A percentile compares a stretch with the other conserved stretches of the same genome.
Evolutionary conservation across 2,113 vertebrate species (phyloP).

Genomic region (Caretta caretta): DNA sequence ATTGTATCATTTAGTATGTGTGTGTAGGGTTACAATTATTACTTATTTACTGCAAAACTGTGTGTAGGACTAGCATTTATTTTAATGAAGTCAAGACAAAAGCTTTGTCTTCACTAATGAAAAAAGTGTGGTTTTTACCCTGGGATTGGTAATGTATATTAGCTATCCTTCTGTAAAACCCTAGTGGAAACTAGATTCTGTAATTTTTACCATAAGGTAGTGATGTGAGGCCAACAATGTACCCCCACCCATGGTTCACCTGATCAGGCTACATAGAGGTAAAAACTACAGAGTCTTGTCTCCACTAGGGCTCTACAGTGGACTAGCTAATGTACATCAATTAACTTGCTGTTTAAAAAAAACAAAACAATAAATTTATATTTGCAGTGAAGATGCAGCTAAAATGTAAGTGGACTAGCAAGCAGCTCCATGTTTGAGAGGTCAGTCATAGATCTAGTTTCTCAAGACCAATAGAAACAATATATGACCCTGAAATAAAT

Average conservation of each 20-base stretch:
- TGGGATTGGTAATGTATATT: not conserved
- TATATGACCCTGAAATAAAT: not conserved
- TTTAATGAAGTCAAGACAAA: not conserved
- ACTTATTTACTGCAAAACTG: not conserved
- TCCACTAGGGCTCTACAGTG: not conserved
- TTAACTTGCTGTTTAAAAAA: not conserved
- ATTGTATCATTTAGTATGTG: not conserved
- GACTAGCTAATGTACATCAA: not conserved
- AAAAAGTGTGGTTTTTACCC: not conserved
- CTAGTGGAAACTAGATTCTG: accelerated
- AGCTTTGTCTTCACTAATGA: not conserved
- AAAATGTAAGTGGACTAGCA: not conserved
- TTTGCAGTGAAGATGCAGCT: not conserved
- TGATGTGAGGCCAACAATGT: not conserved
- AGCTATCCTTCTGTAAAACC: not conserved
- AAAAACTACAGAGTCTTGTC: not conserved
- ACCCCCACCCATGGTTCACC: not conserved
- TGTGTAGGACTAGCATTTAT: not conserved
- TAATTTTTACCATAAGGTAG: not conserved
- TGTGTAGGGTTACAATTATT: not conserved
- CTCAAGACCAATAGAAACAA: not conserved
- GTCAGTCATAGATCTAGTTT: not conserved
- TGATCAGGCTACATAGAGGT: not conserved
- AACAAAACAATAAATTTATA: not conserved
- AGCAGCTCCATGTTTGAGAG: not conserved